Base-by-base conservation (phyloP, 2,888 invertebrate species). In the Andrena camellia region DNA sequence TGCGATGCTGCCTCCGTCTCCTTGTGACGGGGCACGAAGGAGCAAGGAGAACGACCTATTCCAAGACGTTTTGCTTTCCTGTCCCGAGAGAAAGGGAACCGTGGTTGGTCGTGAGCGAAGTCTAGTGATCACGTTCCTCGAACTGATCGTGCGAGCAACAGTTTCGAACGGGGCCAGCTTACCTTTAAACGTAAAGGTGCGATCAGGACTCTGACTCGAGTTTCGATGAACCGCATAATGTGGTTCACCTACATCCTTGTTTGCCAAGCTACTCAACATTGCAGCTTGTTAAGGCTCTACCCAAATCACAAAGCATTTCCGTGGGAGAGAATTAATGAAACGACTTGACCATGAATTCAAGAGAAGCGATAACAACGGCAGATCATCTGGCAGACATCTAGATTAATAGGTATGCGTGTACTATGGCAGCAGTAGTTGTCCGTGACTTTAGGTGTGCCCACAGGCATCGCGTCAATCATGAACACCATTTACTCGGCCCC, bases 141-240 rank as follows among this genome's bases (percentile, higher is more conserved):
- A 80, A 81, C 80, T 81, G 90, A 91, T 90, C 90, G 84, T 84
- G 84, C 88, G 81, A 78, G 82, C 83, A 84, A 88, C 80, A 87
- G 85, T 89, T 88, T 84, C 81, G 73, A 86, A 86, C 62, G 54
- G 67, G 68, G 83, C 63, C 81, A 64, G 50, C 73, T 78, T 81
- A 64, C 72, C 72, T 78, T 82, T 75, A 72, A 81, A 78, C 57
- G 66, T 78, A 82, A 85, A 85, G 73, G 74, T 13, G 85, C 85
- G 85, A 81, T 81, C 74, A 29, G 13, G 71, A 74, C 84, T 69
- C 4, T 42, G 67, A 8, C 20, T 71, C 54, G 29, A 1, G 54
- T 81, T 73, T 68, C 73, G 23, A 23, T 2, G 23, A 0, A 8
- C 71, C 81, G 62, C 73, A 42, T 68, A 72, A 81, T 23, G 29